Evolutionary conservation across 2,113 vertebrate species (phyloP).

Genomic region (Aix galericulata): DNA sequence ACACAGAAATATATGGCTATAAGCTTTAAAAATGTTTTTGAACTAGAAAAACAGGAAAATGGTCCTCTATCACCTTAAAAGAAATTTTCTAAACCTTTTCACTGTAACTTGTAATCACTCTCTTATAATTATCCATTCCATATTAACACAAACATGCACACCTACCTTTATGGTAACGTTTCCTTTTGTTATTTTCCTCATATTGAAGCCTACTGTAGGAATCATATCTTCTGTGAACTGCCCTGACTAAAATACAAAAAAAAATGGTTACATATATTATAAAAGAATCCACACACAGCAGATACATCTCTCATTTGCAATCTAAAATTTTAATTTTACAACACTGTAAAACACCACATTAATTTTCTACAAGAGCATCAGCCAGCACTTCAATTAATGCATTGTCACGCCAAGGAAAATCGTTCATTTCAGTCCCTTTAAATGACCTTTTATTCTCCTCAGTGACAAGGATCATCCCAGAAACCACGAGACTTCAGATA

Average conservation of each 20-base stretch:
- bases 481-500: background rate
- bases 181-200: slow-evolving; percentile 81
- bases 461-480: background rate
- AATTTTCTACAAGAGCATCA: background rate
- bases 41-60: background rate
- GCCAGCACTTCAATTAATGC: slow-evolving; percentile 12
- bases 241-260: slow-evolving; percentile 77
- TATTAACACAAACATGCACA: background rate
- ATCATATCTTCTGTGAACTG: slow-evolving; percentile 93
- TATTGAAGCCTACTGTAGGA: slow-evolving; percentile 90
- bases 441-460: slow-evolving; percentile 27
- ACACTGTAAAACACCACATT: background rate
- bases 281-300: background rate
- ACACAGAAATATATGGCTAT: background rate
- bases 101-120: background rate
- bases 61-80: background rate
- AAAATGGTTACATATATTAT: slow-evolving; percentile 49
- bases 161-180: slow-evolving; percentile 75
- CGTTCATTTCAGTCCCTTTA: background rate
- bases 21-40: background rate
- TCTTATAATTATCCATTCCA: background rate
- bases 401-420: background rate
- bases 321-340: background rate
- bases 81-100: background rate
- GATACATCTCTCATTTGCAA: background rate